These are phyloP conservation scores for Cydia fagiglandana DNA, from an alignment of 1,140 invertebrate species.

Conservation along the genomic window DNA sequence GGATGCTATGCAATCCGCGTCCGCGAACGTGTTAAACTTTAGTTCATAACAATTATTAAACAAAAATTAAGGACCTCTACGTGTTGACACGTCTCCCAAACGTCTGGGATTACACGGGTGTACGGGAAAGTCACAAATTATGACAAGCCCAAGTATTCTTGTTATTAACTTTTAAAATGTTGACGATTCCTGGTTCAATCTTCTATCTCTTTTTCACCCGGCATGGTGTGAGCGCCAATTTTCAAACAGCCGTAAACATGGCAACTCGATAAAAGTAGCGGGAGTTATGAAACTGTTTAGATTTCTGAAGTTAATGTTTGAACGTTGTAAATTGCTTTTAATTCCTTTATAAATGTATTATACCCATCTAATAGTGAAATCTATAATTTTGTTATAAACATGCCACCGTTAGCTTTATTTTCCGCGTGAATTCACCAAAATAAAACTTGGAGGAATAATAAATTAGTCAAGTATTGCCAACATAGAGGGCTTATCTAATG, in stretches of 20 bases:
- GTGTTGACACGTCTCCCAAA: too few species aligned
- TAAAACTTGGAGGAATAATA: constrained; percentile 23
- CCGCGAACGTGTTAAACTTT: too few species aligned
- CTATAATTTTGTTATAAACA: not conserved
- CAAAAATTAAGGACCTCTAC: too few species aligned
- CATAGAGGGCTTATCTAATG: constrained; percentile 21
- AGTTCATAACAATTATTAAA: too few species aligned
- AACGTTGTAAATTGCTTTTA: not conserved
- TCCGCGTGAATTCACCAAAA: not conserved
- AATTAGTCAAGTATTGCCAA: constrained; percentile 27
- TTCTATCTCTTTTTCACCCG: constrained; percentile 55
- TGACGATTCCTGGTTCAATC: constrained; percentile 44
- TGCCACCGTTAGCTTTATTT: not conserved
- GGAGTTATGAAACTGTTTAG: constrained; percentile 53
- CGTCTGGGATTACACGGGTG: too few species aligned
- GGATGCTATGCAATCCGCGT: too few species aligned
- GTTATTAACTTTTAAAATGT: constrained; percentile 39
- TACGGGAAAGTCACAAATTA: too few species aligned
- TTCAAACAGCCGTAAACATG: constrained; percentile 57
- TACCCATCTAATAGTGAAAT: not conserved
- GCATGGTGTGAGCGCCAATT: constrained; percentile 52
- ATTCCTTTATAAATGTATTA: not conserved
- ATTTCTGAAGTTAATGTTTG: constrained; percentile 8
- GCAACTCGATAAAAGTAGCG: constrained; percentile 47
- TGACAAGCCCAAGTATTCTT: too few species aligned